Percentiles rank a stretch among this genome's conserved stretches.
Evolutionary conservation across 2,888 invertebrate species (phyloP).

Genomic region (Balanococcus diminutus): DNA sequence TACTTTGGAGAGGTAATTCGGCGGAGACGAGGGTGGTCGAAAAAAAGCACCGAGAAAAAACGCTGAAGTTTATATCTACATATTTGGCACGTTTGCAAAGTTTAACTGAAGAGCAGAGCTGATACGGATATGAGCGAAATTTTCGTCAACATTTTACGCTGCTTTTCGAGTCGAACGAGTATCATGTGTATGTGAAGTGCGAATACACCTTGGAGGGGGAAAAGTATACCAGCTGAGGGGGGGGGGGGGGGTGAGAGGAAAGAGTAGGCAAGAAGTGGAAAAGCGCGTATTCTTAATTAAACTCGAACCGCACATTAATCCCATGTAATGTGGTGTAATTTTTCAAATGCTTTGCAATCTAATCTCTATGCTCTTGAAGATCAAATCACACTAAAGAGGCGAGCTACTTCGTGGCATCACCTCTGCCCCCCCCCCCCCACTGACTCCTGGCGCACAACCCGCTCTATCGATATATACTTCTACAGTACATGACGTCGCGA

Average conservation of each 20-base stretch:
- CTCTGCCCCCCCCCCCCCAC: too few species aligned
- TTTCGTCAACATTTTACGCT: not conserved
- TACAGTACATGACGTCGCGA: too few species aligned
- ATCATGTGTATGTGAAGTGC: too few species aligned
- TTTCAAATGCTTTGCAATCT: conserved; percentile 28
- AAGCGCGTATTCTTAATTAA: not conserved
- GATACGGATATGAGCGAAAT: not conserved
- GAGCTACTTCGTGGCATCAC: not conserved
- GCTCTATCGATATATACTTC: not conserved
- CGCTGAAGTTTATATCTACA: not conserved
- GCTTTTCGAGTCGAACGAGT: not conserved
- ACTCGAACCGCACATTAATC: conserved; percentile 19
- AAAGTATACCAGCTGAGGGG: not conserved
- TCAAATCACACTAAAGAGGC: not conserved
- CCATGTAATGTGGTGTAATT: conserved; percentile 26
- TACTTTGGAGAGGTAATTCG: not conserved
- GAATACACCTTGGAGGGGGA: too few species aligned
- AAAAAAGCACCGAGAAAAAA: not conserved
- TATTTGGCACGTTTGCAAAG: conserved; percentile 24
- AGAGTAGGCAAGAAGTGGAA: not conserved
- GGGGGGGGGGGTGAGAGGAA: not conserved
- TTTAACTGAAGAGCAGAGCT: not conserved
- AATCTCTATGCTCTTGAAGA: not conserved
- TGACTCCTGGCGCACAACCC: not conserved
- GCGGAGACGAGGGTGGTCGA: not conserved